Evolutionary conservation across 2,888 invertebrate genomes (phyloP).

Genomic region (Stramonita haemastoma): DNA sequence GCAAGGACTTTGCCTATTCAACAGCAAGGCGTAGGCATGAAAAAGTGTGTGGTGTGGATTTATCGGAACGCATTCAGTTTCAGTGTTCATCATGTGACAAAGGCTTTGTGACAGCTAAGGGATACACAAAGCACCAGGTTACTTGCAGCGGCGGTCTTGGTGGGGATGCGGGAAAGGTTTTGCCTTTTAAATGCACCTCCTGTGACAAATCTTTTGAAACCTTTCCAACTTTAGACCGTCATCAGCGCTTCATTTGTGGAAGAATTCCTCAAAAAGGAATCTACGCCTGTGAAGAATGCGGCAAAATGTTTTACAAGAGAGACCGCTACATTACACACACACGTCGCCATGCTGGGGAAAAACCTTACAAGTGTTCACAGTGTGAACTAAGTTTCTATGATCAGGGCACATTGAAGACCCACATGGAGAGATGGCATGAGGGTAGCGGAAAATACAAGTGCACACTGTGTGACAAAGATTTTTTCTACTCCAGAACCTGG

Average conservation of each 20-base stretch:
- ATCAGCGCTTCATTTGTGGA: constrained; percentile 27
- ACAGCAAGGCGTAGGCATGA: constrained; percentile 29
- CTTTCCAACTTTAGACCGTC: constrained; percentile 18
- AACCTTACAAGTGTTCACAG: constrained; percentile 29
- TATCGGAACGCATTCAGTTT: constrained; percentile 29
- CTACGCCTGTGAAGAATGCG: constrained; percentile 30
- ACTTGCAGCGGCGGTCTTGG: background rate
- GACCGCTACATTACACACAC: constrained; percentile 27
- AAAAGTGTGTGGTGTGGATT: constrained; percentile 25
- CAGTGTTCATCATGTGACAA: constrained; percentile 24
- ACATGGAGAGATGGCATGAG: background rate
- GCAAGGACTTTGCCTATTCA: constrained; percentile 28
- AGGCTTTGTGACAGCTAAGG: constrained; percentile 29
- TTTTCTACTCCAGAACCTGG: constrained; percentile 5
- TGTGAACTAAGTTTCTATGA: constrained; percentile 22
- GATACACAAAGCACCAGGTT: constrained; percentile 14
- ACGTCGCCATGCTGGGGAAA: constrained; percentile 32
- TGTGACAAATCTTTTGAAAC: constrained; percentile 24
- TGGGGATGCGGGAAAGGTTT: background rate
- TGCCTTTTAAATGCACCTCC: constrained; percentile 23
- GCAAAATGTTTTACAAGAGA: constrained; percentile 26
- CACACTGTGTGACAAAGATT: background rate
- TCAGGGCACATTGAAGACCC: background rate
- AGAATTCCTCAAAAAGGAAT: constrained; percentile 25
- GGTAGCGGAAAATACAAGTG: constrained; percentile 2